Base-by-base conservation (phyloP, 92 coral and sea anemone genomes). In the Palythoa caribaeorum region DNA sequence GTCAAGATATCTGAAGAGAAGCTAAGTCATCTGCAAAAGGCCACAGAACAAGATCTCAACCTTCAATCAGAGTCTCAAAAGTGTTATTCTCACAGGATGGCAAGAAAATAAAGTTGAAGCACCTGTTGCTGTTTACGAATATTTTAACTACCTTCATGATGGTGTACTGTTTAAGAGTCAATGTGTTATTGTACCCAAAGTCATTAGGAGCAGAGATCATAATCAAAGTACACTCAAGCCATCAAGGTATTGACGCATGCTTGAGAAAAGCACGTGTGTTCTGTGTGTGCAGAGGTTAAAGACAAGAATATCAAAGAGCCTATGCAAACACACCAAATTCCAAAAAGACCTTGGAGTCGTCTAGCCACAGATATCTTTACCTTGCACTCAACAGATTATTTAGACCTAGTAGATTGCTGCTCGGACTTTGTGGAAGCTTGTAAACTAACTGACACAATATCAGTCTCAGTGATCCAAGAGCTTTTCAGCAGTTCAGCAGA, bases 331-430 rank as follows among this genome's bases (percentile, higher is more conserved):
- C 90, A 83, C 87, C 53, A 84, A 37, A 88, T 92, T 37, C 91
- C 93, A 47, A 86, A 86, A 35, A 36, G 92, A 16, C 94, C 94
- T 5, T 91, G 96, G 94, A 86, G 89, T 47, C 35, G 90, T 53
- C 12, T 89, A 1, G 92, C 70, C 12, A 71, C 89, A 20, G 94
- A 91, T 40, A 40, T 89, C 20, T 91, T 91, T 62, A 75, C 72
- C 1, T 79, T 92, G 15, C 73, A 89, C 5, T 48, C 65, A 1
- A 90, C 84, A 57, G 93, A 91, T 35, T 87, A 89, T 21, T 77
- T 94, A 28, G 87, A 92, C 17, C 38, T 90, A 7, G 94, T 89
- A 9, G 93, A 92, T 52, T 83, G 73, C 76, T 93, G 85, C 87
- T 90, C 91, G 20, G 91, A 93, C 91, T 92, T 65, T 63, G 68